Evolutionary conservation across 1,140 invertebrate species (phyloP), one percentile per base, ranked within the genome.

Genomic region (Drosophila ficusphila): DNA sequence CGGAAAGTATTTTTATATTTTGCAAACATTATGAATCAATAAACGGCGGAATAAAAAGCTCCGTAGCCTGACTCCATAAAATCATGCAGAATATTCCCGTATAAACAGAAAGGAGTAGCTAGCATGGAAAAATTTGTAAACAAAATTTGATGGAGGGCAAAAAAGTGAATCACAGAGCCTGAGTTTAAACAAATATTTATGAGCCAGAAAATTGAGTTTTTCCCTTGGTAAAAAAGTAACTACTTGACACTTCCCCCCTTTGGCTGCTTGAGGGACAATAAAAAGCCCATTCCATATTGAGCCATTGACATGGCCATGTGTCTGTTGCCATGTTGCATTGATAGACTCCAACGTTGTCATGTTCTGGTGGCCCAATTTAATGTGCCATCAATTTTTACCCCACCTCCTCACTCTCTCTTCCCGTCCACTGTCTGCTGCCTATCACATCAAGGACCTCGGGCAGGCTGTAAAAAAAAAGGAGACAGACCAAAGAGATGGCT

Each of bases 21-120:
- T 62, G 67, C 61, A 76, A 86, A 86, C 62, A 86, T 85, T 86
- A 81, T 85, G 86, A 81, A 86, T 86, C 76, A 76, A 85, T 86
- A 81, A 85, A 79, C 71, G 58, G 38, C 46, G 38, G 38, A 73
- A 56, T 54, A 36, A 65, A 65, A 38, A 36, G 25, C 29, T 42
- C 36, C 16, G 51, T n/a, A 16, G 16, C 9, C 9, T 21, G 25
- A 8, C 57, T 12, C 25, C 31, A 39, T 41, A 42, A 25, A 58
- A 39, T 51, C 38, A 33, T 47, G 57, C 62, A 33, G 36, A 7
- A 56, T 53, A 58, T 48, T 31, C 14, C 9, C 8, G 6, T 11
- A 21, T 16, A 12, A 46, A 31, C 18, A 49, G 23, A 71, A 64
- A 51, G 42, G 33, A 42, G 49, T 47, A 49, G 25, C 31, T 47